These are phyloP conservation scores for Andrena camellia DNA, from an alignment of 2,888 invertebrate genomes.

Conservation along the genomic window DNA sequence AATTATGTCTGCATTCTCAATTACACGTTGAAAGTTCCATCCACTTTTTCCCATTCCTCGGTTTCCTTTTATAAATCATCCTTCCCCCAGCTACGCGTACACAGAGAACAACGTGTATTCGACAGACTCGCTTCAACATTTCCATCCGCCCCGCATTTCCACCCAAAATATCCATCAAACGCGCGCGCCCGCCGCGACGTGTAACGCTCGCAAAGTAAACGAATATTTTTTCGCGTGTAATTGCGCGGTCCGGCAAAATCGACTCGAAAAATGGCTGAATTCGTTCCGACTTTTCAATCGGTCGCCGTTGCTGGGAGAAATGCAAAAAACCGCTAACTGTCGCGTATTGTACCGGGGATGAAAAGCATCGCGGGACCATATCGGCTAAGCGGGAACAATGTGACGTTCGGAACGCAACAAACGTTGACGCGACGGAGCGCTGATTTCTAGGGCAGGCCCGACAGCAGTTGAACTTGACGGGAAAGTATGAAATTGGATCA, in stretches of 20 bases:
- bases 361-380: constrained; percentile 7
- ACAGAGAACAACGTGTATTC: no score
- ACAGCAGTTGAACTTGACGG: constrained; percentile 52
- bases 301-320: neutral
- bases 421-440: constrained; percentile 20
- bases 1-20: neutral
- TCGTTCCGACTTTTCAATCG: neutral
- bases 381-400: neutral
- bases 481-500: constrained; percentile 61
- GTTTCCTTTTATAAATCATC: no score
- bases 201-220: neutral
- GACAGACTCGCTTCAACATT: no score
- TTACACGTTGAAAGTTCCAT: neutral
- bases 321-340: constrained; percentile 13
- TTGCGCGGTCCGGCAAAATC: neutral
- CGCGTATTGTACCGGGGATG: neutral
- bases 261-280: neutral
- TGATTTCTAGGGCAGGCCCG: constrained; percentile 36
- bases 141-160: no score
- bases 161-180: no score
- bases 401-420: constrained; percentile 17
- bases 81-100: no score
- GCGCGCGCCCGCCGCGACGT: no score
- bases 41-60: neutral
- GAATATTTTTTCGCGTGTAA: neutral